A percentile compares a stretch with the other conserved stretches of the same genome.
Evolutionary conservation across 2,888 invertebrate species (phyloP).

Genomic region (Eupithecia abbreviata): DNA sequence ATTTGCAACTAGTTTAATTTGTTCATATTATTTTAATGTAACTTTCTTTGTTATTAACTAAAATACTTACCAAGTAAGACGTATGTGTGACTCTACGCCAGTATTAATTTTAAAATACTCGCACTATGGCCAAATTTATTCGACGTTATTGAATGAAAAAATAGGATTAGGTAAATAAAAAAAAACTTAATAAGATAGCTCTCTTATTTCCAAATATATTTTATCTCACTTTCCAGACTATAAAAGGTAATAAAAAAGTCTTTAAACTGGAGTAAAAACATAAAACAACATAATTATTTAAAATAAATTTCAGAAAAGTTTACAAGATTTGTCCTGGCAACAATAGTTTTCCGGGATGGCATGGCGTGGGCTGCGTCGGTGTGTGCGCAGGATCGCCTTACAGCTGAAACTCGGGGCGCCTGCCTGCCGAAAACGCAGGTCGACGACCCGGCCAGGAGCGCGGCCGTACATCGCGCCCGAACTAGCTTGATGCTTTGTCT

Average conservation of each 20-base stretch:
- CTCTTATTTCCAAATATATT: too few species aligned
- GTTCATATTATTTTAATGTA: too few species aligned
- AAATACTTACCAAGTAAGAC: background rate
- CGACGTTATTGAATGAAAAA: background rate
- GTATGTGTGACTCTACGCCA: background rate
- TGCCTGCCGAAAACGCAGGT: slow-evolving; percentile 83
- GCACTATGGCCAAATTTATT: background rate
- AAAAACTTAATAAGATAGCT: too few species aligned
- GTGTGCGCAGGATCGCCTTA: slow-evolving; percentile 79
- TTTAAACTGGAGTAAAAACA: background rate
- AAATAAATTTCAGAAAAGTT: background rate
- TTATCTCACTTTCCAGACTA: too few species aligned
- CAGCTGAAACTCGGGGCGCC: slow-evolving; percentile 82
- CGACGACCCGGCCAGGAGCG: slow-evolving; percentile 78
- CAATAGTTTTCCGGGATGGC: slow-evolving; percentile 42
- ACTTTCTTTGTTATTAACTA: too few species aligned
- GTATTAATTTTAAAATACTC: background rate
- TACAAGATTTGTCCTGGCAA: slow-evolving; percentile 24
- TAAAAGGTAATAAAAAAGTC: background rate
- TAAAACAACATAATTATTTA: background rate
- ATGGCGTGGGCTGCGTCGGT: slow-evolving; percentile 41
- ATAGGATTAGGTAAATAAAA: too few species aligned
- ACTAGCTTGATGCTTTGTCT: slow-evolving; percentile 61
- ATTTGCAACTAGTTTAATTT: too few species aligned
- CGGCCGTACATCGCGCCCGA: slow-evolving; percentile 65